Evolutionary conservation across 2,797 vertebrate genomes (phyloP).

Genomic region (Pantherophis vulpinus): DNA sequence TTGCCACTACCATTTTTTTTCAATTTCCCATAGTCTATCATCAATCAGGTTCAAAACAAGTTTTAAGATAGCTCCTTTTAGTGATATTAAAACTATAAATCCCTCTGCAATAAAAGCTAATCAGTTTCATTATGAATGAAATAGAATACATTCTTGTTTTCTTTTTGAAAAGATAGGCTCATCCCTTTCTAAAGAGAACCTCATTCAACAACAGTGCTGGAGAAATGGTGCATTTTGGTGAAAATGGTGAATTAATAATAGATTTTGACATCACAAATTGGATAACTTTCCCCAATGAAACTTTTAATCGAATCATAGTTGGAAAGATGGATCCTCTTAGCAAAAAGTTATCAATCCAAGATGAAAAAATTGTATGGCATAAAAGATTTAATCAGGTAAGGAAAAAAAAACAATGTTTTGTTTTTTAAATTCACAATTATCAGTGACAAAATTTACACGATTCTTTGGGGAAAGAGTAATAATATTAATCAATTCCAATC

Average conservation of each 20-base stretch:
- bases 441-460: background rate
- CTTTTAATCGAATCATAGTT: background rate
- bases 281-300: background rate
- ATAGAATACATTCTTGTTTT: background rate
- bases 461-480: background rate
- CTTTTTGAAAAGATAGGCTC: background rate
- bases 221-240: background rate
- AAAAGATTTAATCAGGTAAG: background rate
- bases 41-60: background rate
- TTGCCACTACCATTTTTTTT: background rate
- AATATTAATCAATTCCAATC: background rate
- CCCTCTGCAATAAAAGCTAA: background rate
- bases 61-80: background rate
- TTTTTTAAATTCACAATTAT: background rate
- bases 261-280: background rate
- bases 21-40: background rate
- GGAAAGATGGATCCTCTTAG: background rate
- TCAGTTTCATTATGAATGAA: background rate
- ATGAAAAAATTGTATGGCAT: background rate
- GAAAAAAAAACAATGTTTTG: background rate
- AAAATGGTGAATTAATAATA: background rate
- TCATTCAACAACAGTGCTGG: slow-evolving; percentile 11
- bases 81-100: background rate
- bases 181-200: background rate
- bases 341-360: background rate